Percentiles rank a stretch among this genome's conserved stretches.
Evolutionary conservation across 2,888 invertebrate species (phyloP).

Genomic region (Fragum sueziense): DNA sequence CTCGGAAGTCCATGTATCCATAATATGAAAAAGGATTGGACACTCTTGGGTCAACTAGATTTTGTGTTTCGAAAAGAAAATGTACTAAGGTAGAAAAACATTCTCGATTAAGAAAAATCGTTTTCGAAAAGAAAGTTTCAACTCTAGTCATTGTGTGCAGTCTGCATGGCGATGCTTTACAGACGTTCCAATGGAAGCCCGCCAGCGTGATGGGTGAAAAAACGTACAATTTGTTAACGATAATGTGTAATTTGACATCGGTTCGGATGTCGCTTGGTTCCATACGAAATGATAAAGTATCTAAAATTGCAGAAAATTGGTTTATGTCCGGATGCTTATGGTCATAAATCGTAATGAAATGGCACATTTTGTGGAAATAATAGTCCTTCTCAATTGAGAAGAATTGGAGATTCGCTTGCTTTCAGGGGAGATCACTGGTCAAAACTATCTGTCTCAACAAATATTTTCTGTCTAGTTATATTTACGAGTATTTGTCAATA

Average conservation of each 20-base stretch:
- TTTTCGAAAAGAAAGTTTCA: neutral
- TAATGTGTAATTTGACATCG: slow-evolving; percentile 12
- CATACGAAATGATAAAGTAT: neutral
- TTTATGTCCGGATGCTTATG: neutral
- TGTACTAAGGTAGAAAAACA: too few relatives aligned
- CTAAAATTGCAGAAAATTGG: neutral
- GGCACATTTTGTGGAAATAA: neutral
- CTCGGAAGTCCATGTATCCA: too few relatives aligned
- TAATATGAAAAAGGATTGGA: too few relatives aligned
- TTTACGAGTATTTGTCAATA: too few relatives aligned
- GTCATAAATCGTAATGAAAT: neutral
- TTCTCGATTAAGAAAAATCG: too few relatives aligned
- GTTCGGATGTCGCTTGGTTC: neutral
- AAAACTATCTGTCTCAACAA: too few relatives aligned
- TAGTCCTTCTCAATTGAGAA: neutral
- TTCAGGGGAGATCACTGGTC: too few relatives aligned
- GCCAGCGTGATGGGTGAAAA: neutral
- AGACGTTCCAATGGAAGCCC: neutral
- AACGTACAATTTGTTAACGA: neutral
- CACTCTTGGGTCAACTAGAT: too few relatives aligned
- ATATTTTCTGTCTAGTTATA: too few relatives aligned
- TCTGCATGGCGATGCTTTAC: neutral
- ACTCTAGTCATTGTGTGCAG: neutral
- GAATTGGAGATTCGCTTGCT: too few relatives aligned
- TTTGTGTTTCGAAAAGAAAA: too few relatives aligned